phyloP scores from a whole-genome alignment of 2,888 invertebrate genomes.

The Slavum lentiscoides region DNA sequence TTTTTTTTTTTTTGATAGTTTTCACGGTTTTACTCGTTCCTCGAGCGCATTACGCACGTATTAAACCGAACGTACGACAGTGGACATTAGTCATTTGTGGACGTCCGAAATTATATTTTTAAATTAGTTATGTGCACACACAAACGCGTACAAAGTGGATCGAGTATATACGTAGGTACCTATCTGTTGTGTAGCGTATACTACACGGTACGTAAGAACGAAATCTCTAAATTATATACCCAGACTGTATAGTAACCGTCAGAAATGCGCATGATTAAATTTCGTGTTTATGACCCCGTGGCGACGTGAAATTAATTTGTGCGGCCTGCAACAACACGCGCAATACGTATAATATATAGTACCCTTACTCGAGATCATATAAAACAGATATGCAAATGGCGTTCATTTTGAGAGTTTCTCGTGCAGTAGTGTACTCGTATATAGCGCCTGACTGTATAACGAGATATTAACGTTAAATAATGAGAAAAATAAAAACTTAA shows the following conservation, averaged over 20 bases:
- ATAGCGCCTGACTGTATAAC: slow-evolving; percentile 8
- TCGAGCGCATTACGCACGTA: too few species aligned
- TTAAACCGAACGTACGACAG: not conserved
- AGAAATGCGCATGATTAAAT: slow-evolving; percentile 49
- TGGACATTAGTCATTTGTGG: slow-evolving; percentile 37
- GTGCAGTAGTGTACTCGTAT: not conserved
- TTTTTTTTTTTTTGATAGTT: too few species aligned
- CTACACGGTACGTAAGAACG: slow-evolving; percentile 1
- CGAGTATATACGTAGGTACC: too few species aligned
- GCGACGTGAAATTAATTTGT: slow-evolving; percentile 53
- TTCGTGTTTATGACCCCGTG: slow-evolving; percentile 52
- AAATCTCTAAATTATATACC: slow-evolving; percentile 44
- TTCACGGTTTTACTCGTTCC: too few species aligned
- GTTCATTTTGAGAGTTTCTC: not conserved
- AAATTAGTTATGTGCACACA: slow-evolving; percentile 36
- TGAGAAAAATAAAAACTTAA: slow-evolving; percentile 17
- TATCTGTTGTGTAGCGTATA: not conserved
- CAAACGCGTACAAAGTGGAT: not conserved
- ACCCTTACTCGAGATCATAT: slow-evolving; percentile 34
- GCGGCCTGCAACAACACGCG: not conserved
- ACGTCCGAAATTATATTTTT: slow-evolving; percentile 45
- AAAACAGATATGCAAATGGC: slow-evolving; percentile 51
- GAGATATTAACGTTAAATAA: slow-evolving; percentile 48
- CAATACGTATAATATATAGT: slow-evolving; percentile 27
- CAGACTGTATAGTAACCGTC: slow-evolving; percentile 42